Base-by-base conservation (phyloP, 2,797 vertebrate species). In the Rhynchonycteris naso region DNA sequence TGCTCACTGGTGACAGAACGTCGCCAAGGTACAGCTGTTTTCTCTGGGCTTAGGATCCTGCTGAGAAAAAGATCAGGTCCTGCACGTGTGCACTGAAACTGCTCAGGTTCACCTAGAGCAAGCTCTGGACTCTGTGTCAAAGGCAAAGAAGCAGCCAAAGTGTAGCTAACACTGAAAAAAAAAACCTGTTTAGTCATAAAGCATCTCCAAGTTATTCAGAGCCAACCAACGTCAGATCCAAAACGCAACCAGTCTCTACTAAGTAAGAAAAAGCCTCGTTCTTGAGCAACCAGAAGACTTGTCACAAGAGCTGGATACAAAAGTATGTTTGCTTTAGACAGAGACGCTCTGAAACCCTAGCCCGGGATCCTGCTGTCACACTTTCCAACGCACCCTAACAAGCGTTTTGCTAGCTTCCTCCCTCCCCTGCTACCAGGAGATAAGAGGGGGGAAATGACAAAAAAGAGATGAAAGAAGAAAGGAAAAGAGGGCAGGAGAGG, bases 301-400 rank as follows among this genome's bases (percentile, higher is more conserved):
- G 82, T 38, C 69, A 71, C 26, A 50, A 92, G 21, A 86, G 95
- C 88, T 76, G 80, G 94, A 88, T 94, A 85, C 13, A 33, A 93
- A 93, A 83, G 47, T 14, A 11, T 14, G 10, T 15, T 22, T 15
- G 24, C 14, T 94, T 68, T 21, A 14, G 26, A 56, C 13, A 71
- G 75, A 59, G n/a, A 74, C 5, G 4, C 24, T 52, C 52, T 14
- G 26, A 43, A 11, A 79, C 18, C 47, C 69, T 13, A 30, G 52
- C 9, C 9, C 54, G 12, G 21, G 58, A 30, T 30, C 35, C 58
- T 6, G 12, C 0, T 35, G 4, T 30, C 74, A 43, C 26, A 15
- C 6, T 61, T 68, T 22, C 28, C 35, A 38, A 14, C 10, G 38
- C 69, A 24, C 1, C 9, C 24, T 26, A 59, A 24, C 16, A 30